Conservation (phyloP, 2,888 invertebrate species). For the Drosophila algonquin region DNA sequence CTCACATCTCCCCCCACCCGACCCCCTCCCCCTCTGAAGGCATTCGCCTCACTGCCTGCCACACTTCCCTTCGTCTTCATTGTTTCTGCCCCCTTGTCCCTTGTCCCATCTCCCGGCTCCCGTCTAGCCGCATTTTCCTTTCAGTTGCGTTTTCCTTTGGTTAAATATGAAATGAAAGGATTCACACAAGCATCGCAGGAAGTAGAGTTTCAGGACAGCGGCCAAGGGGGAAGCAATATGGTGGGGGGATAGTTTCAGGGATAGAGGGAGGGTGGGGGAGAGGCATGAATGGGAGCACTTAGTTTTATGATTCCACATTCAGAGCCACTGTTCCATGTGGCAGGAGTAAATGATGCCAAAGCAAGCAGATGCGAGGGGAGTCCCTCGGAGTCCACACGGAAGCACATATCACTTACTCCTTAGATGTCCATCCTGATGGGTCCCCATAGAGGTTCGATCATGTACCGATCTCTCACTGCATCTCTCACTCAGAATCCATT, state of each 20-base stretch:
- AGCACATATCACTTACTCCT: background rate
- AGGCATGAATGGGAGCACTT: conserved; percentile 49
- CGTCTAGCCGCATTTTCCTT: conserved; percentile 41
- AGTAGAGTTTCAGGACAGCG: conserved; percentile 41
- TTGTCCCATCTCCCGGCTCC: conserved; percentile 32
- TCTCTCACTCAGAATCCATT: background rate
- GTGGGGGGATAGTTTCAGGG: background rate
- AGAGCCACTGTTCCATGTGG: conserved; percentile 55
- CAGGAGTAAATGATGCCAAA: conserved; percentile 27
- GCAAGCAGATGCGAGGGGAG: background rate
- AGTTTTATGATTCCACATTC: conserved; percentile 53
- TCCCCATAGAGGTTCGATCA: background rate
- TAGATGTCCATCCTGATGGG: background rate
- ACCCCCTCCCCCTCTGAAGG: background rate
- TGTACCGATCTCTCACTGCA: background rate
- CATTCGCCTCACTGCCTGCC: conserved; percentile 20
- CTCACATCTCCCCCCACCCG: background rate
- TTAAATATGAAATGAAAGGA: conserved; percentile 67
- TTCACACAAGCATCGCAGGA: conserved; percentile 52
- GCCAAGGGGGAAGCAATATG: background rate
- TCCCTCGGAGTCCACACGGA: background rate
- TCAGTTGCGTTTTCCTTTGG: conserved; percentile 42
- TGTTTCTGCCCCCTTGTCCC: background rate
- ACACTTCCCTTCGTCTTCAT: background rate
- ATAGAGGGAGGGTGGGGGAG: conserved; percentile 11